Base-by-base conservation (phyloP, 2,797 vertebrate species). In the Yasuhikotakia modesta region DNA sequence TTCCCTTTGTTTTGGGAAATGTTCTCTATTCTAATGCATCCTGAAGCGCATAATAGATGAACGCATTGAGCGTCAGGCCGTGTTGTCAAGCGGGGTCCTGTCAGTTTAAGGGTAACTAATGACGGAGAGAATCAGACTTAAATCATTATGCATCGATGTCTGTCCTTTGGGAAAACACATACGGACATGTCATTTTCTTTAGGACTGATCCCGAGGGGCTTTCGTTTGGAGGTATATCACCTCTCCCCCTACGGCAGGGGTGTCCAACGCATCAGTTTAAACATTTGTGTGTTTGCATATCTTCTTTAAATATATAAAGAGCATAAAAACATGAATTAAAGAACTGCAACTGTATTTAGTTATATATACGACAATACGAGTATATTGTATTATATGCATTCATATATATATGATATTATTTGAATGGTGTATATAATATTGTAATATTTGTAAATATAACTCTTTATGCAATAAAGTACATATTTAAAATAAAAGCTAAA, bases 111-210 rank as follows among this genome's bases (percentile, higher is more conserved):
- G 7, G 45, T 68, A 65, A 76, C 64, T 76, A 66, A 80, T 66
- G 60, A 7, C 16, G 2, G 39, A 63, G 50, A 45, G 27, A 70
- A 63, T 52, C 19, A 13, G 19, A 22, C 35, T 46, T 55, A 79
- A 61, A 32, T 58, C 57, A 35, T 35, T 64, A 70, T 4, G 11
- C 11, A 1, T 14, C 19, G 60, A 14, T 21, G 2, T 39, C 19
- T 45, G 24, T 71, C 79, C 63, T 58, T n/a, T 24, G 79, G 53
- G 58, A 69, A 65, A 64, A 63, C 53, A 57, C 53, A 57, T 39
- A 74, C 14, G 58, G 72, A 53, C 53, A 72, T 53, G 76, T 69
- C 16, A 65, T 76, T 77, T 73, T 60, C 24, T 74, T 79, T 39
- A 21, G 13, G 11, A 48, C 21, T 17, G 21, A 45, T 69, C 73